Evolutionary conservation across 2,888 invertebrate genomes (phyloP), one percentile per base, ranked within the genome.

Genomic region (Sarcophaga carnaria): DNA sequence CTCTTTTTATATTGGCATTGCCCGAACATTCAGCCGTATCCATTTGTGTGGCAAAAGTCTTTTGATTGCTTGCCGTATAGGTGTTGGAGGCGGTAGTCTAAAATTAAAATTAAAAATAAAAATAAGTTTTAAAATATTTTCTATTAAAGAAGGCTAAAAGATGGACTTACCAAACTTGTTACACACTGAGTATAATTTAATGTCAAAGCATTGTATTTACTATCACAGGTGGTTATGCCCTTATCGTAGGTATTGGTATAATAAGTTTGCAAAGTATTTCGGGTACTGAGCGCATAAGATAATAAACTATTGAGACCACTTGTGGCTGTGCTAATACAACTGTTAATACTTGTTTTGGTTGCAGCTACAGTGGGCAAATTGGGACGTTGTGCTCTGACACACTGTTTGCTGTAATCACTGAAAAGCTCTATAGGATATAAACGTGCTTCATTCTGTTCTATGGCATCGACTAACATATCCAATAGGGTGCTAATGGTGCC

Each of bases 361-460:
- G 49, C n/a, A 4, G 69, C 54, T 0, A 66, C 12, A 8, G 80
- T 72, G 10, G 86, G 75, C 11, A 88, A 14, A 22, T 64, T 25
- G 0, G 11, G 0, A 25, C 80, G 64, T 69, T 88, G 85, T 49
- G 84, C 78, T 10, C 70, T 77, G 2, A 89, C 86, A 49, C 88
- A 89, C 11, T 88, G 77, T 54, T 85, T 88, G 45, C 70, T 74
- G 4, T 77, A 49, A 17, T 80, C 78, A 14, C 79, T 69, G 4
- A 88, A 60, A 63, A 83, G 3, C 27, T 82, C 86, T 3, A 87
- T 47, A 2, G 89, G 86, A 63, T 66, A 14, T 22, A 88, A 64
- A 3, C 71, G 22, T 14, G 84, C 79, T 47, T 86, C 74, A 4
- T 70, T 54, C 59, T 87, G 78, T 10, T 27, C 54, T 25, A 88